These are phyloP conservation scores for Drosophila ercepeae DNA, from an alignment of 1,140 invertebrate species.

Conservation along the genomic window DNA sequence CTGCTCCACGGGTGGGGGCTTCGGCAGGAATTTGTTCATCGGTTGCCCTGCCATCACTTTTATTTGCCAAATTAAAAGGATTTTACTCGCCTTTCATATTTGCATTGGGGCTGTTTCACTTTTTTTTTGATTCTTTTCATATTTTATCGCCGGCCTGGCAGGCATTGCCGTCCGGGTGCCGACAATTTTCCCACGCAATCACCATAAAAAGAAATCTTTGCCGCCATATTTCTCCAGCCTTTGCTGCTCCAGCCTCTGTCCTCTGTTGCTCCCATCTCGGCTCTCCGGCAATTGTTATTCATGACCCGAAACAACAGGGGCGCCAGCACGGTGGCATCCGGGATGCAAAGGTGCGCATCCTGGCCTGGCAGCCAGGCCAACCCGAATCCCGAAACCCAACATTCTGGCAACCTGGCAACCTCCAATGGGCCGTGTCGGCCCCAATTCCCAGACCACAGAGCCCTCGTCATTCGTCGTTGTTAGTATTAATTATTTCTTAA, in stretches of 20 bases:
- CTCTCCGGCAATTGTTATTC: constrained; percentile 68
- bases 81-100: constrained; percentile 77
- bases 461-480: constrained; percentile 46
- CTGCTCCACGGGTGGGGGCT: constrained; percentile 5
- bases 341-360: constrained; percentile 35
- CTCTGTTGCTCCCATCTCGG: not conserved
- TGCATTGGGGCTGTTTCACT: constrained; percentile 50
- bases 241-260: not conserved
- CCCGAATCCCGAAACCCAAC: not conserved
- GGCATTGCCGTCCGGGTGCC: constrained; percentile 23
- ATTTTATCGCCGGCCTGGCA: constrained; percentile 64
- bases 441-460: constrained; percentile 25
- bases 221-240: constrained; percentile 51
- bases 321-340: not conserved
- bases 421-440: constrained; percentile 1
- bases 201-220: constrained; percentile 72
- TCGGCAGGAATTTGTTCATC: constrained; percentile 29
- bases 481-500: constrained; percentile 76
- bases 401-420: constrained; percentile 11
- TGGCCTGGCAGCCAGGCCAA: constrained; percentile 9
- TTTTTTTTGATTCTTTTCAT: constrained; percentile 41
- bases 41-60: constrained; percentile 51
- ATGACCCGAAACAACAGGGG: constrained; percentile 51
- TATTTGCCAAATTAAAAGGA: constrained; percentile 80
- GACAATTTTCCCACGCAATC: constrained; percentile 70